Evolutionary conservation across 1,140 invertebrate genomes (phyloP), one percentile per base, ranked within the genome.

Genomic region (Scaptomyza pallida): DNA sequence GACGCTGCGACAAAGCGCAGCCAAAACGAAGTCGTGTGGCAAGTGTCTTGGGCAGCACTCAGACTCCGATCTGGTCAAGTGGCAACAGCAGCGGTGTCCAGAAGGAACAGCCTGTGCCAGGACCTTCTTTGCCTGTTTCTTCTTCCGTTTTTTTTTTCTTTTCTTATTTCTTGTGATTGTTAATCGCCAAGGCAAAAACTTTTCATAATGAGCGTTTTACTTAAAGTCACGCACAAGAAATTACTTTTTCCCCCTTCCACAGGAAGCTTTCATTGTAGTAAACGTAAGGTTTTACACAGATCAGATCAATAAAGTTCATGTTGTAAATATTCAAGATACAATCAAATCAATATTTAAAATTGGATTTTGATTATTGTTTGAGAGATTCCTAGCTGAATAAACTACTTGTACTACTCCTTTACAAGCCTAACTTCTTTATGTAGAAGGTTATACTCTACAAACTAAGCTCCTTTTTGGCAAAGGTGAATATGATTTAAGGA

Each of bases 1-100:
- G 82, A 86, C 82, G 82, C 74, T 86, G 81, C 78, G 81, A 81
- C 81, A 86, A 86, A 62, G 77, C 79, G 72, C 79, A 48, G 70
- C 60, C 57, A 30, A 30, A 1, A 30, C 26, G 6, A 59, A 47
- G 56, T 59, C 30, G 60, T 37, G 35, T 59, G 57, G 64, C 54
- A 47, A 68, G 59, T 44, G 19, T 45, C 16, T 9, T 30, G 26
- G 3, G 3, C 33, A 44, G 59, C 30, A 40, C 67, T 59, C 17
- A 72, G 35, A 40, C 43, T 30, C 33, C 40, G 57, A 77, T 41
- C 63, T 88, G 81, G 81, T 85, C 82, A 88, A 85, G 77, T 61
- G 56, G 40, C 48, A 52, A 19, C 52, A 10, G 30, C 52, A 13
- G 19, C 13, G n/a, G 1, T 63, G 54, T 55, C 60, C 23, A 33